These are phyloP conservation scores for Pitangus sulphuratus DNA, from an alignment of 2,797 vertebrate species.

Conservation along the genomic window DNA sequence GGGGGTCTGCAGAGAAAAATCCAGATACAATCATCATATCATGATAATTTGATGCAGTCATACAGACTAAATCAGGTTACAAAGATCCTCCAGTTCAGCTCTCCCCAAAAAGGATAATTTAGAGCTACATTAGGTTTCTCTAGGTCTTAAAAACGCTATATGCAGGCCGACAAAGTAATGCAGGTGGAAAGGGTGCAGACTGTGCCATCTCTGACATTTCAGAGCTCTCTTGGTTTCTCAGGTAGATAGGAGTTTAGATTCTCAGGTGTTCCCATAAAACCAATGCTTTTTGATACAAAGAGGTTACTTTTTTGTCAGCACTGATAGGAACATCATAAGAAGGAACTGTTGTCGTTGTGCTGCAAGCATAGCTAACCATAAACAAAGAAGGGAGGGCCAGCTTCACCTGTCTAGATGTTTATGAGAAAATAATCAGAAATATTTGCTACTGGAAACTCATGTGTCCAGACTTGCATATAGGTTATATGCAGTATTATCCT, in stretches of 20 bases:
- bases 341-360: background rate
- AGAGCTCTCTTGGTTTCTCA: background rate
- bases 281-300: background rate
- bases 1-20: background rate
- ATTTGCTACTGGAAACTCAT: background rate
- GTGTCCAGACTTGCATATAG: background rate
- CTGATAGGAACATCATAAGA: background rate
- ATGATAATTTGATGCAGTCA: background rate
- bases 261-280: background rate
- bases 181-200: background rate
- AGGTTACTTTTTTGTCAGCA: background rate
- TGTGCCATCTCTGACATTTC: background rate
- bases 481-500: background rate
- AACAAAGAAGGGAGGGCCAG: background rate
- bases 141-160: background rate
- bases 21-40: background rate
- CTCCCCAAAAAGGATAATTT: background rate
- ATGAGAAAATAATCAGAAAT: constrained; percentile 8
- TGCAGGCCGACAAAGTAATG: background rate
- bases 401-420: background rate
- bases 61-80: background rate
- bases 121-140: background rate
- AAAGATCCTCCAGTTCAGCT: background rate
- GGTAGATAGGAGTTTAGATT: background rate
- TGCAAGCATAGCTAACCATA: background rate